These are phyloP conservation scores for Mallateleia sp. DNA, from an alignment of 2,888 invertebrate genomes.

Conservation along the genomic window DNA sequence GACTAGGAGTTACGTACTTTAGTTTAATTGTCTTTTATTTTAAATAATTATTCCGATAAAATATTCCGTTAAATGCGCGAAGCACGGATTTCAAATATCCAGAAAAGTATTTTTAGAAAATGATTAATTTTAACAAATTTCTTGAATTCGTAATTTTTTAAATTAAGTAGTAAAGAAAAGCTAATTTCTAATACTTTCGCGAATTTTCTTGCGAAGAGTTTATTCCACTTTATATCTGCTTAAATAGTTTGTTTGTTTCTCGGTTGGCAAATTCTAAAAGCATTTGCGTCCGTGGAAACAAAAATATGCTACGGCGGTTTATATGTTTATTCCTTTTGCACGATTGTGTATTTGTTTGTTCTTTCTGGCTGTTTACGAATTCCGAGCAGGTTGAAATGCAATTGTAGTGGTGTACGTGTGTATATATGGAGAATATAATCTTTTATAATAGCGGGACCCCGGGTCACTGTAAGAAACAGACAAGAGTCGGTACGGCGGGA, in stretches of 20 bases:
- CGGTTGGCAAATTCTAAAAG: slow-evolving; percentile 47
- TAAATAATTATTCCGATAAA: too few species aligned
- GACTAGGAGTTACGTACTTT: too few species aligned
- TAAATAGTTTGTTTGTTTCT: slow-evolving; percentile 36
- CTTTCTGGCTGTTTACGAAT: background rate
- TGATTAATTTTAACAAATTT: too few species aligned
- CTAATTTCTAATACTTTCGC: background rate
- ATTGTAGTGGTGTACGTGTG: background rate
- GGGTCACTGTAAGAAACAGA: slow-evolving; percentile 90
- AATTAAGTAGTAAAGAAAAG: slow-evolving; percentile 1
- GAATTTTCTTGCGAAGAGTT: too few species aligned
- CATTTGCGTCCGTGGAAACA: slow-evolving; percentile 40
- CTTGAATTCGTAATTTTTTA: too few species aligned
- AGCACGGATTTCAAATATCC: too few species aligned
- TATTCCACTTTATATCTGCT: slow-evolving; percentile 32
- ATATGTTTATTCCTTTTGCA: slow-evolving; percentile 51
- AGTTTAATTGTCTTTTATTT: too few species aligned
- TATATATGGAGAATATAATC: slow-evolving; percentile 60
- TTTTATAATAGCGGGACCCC: slow-evolving; percentile 90
- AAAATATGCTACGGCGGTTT: slow-evolving; percentile 43
- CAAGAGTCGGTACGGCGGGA: slow-evolving; percentile 90
- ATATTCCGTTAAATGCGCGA: too few species aligned
- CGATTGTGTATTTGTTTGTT: slow-evolving; percentile 49
- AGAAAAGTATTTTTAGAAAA: too few species aligned
- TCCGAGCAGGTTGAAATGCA: background rate